Evolutionary conservation across 2,888 invertebrate genomes (phyloP), one percentile per base, ranked within the genome.

Genomic region (Eutolmus rufibarbis): DNA sequence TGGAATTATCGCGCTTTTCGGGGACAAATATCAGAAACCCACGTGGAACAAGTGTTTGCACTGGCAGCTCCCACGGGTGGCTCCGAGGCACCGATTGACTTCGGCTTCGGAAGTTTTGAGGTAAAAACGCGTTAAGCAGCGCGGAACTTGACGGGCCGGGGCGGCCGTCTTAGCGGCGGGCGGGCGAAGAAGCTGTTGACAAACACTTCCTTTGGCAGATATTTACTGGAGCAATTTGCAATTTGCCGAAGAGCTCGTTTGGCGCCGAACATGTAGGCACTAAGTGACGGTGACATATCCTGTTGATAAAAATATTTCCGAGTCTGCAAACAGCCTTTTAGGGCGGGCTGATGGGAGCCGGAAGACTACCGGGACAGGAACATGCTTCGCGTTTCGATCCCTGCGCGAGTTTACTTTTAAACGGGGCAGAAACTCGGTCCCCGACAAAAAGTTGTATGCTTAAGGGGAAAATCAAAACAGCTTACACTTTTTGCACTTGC

Each of bases 181-280:
- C 16, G 46, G 19, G 19, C 37, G 66, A 66, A 46, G 66, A 34
- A 43, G 31, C 74, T 85, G 85, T 85, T 85, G 85, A 85, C 85
- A 85, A 85, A 85, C 85, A 85, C 85, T 85, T 31, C 74, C 74
- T 74, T 85, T 85, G 85, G 74, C 74, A 85, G 85, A 74, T 85
- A 85, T 85, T 85, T 85, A 74, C 85, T 85, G 74, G 85, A 85
- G 85, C 85, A 85, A 85, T 85, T 85, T 85, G 85, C 85, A 85
- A 85, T 85, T 85, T 85, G 74, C 74, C 46, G 74, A 85, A 85
- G 85, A 85, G 85, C 85, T 85, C 85, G 85, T 85, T 85, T 85
- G 85, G 40, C 74, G 43, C 74, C 37, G 46, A 85, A 74, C 51
- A 74, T 85, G 74, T 85, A 37, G 57, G 82, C 66, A 85, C 85